phyloP scores from a whole-genome alignment of 2,888 invertebrate genomes.

The Adela reaumurella region DNA sequence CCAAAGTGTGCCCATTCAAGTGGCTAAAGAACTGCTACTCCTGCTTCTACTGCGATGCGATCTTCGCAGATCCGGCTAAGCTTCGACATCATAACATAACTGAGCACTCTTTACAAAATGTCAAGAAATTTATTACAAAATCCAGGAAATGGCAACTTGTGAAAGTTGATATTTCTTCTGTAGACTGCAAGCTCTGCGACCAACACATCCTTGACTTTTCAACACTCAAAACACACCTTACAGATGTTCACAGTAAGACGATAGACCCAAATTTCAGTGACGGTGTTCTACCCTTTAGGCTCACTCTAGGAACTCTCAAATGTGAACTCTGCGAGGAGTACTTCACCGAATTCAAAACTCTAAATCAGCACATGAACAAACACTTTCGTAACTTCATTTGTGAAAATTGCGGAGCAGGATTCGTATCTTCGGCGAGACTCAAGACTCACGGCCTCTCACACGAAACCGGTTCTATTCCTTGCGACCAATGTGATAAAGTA shows the following conservation, averaged over 20 bases:
- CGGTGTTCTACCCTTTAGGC: conserved; percentile 35
- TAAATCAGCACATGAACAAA: conserved; percentile 46
- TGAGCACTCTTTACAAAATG: conserved; percentile 14
- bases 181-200: conserved; percentile 30
- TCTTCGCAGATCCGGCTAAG: conserved; percentile 26
- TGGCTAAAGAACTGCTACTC: conserved; percentile 38
- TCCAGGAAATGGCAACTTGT: conserved; percentile 33
- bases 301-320: conserved; percentile 23
- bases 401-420: conserved; percentile 40
- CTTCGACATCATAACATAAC: conserved; percentile 22
- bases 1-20: conserved; percentile 37
- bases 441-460: conserved; percentile 35
- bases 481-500: conserved; percentile 45
- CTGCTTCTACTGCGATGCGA: conserved; percentile 36
- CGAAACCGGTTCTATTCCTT: conserved; percentile 32
- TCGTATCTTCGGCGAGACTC: conserved; percentile 35
- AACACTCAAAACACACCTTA: conserved; percentile 29
- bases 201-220: conserved; percentile 20
- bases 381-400: conserved; percentile 46
- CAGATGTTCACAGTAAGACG: conserved; percentile 23
- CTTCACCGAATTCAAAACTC: conserved; percentile 31
- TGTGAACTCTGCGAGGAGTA: conserved; percentile 31
- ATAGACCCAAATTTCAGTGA: conserved; percentile 24
- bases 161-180: conserved; percentile 36
- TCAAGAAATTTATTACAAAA: conserved; percentile 24